Evolutionary conservation across 2,797 vertebrate species (phyloP).

Genomic region (Pyrocephalus nanus): DNA sequence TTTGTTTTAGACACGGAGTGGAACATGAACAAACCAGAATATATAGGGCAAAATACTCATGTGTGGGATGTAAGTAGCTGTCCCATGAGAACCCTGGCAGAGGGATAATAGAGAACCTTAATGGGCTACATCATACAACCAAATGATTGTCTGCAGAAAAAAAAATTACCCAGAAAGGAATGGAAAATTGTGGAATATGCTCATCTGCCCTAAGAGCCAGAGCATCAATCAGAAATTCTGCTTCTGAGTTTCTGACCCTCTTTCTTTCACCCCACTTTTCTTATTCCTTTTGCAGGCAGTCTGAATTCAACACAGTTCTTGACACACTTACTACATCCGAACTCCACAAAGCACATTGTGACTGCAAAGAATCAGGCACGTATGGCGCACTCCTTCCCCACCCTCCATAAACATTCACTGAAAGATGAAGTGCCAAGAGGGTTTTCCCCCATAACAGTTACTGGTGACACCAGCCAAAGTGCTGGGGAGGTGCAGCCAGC

Average conservation of each 20-base stretch:
- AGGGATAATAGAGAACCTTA: rapidly evolving
- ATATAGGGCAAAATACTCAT: not conserved
- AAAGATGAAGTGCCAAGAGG: not conserved
- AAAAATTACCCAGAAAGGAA: not conserved
- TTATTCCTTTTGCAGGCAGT: not conserved
- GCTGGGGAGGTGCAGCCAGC: not conserved
- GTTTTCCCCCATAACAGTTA: not conserved
- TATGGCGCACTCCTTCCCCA: not conserved
- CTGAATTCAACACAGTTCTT: not conserved
- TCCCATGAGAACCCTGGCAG: not conserved
- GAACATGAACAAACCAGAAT: not conserved
- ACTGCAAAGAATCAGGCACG: not conserved
- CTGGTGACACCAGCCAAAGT: not conserved
- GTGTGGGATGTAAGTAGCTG: not conserved
- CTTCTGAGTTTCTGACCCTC: not conserved
- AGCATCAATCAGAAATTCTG: not conserved
- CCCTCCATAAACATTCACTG: not conserved
- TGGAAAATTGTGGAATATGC: not conserved
- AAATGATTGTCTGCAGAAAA: not conserved
- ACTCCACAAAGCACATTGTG: not conserved
- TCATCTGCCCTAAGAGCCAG: not conserved
- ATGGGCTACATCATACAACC: not conserved
- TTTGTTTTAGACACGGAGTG: not conserved
- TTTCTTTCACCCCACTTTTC: not conserved
- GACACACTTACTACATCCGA: rapidly evolving